Evolutionary conservation across 2,113 vertebrate genomes (phyloP).

Genomic region (Ramphastos sulfuratus): DNA sequence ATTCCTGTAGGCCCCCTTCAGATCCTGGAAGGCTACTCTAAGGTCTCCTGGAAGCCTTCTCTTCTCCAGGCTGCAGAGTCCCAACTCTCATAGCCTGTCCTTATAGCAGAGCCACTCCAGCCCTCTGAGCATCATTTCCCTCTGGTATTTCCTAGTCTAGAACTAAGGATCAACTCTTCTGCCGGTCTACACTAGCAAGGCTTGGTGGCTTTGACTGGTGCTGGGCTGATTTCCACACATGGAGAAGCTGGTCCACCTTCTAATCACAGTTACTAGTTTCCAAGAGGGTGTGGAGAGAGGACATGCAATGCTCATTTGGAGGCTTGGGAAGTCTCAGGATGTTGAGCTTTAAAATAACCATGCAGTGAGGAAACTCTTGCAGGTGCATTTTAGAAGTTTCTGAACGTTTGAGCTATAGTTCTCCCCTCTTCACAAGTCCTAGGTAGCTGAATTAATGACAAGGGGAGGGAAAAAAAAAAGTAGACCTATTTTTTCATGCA

Average conservation of each 20-base stretch:
- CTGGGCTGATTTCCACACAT: background rate
- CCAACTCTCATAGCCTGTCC: too few species aligned
- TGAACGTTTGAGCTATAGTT: background rate
- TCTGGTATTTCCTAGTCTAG: background rate
- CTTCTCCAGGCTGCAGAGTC: too few species aligned
- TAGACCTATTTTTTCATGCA: constrained; percentile 9
- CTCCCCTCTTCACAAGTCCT: background rate
- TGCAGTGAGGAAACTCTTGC: background rate
- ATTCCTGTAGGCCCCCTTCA: too few species aligned
- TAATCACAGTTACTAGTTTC: background rate
- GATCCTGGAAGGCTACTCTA: too few species aligned
- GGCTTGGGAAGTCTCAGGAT: background rate
- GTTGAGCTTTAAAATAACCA: background rate
- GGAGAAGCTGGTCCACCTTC: background rate
- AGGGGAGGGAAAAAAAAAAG: background rate
- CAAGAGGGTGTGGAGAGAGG: background rate
- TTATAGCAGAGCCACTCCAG: too few species aligned
- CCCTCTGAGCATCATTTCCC: too few species aligned
- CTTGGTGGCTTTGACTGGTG: background rate
- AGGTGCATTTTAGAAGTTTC: constrained; percentile 20
- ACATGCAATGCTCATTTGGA: background rate
- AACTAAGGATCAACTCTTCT: background rate
- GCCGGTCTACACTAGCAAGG: background rate
- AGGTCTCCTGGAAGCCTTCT: too few species aligned
- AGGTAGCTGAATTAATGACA: background rate